Evolutionary conservation across 2,888 invertebrate genomes (phyloP).

Genomic region (Drepana falcataria): DNA sequence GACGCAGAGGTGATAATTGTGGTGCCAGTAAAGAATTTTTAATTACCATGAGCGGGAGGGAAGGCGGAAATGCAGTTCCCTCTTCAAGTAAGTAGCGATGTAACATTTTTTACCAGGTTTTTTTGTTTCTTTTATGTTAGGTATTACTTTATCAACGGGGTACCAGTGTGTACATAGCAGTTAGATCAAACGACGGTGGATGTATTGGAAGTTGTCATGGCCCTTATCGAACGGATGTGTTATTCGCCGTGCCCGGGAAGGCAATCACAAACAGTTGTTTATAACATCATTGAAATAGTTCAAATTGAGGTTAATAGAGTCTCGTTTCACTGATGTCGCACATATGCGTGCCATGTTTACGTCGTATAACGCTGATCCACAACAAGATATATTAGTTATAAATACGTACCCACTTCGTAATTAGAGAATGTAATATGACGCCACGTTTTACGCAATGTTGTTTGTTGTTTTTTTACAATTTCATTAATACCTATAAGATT

Average conservation of each 20-base stretch:
- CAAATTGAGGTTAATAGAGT: conserved; percentile 74
- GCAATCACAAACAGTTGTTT: conserved; percentile 64
- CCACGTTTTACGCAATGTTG: conserved; percentile 33
- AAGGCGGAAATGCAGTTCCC: conserved; percentile 77
- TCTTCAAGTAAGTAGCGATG: conserved; percentile 68
- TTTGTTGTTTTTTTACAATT: conserved; percentile 9
- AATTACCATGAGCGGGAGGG: conserved; percentile 74
- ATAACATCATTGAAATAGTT: conserved; percentile 68
- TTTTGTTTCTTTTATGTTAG: conserved; percentile 20
- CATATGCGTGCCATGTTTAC: conserved; percentile 74
- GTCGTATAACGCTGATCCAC: conserved; percentile 55
- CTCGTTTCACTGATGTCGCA: conserved; percentile 68
- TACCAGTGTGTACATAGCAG: conserved; percentile 21
- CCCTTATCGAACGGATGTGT: conserved; percentile 67
- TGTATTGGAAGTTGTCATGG: conserved; percentile 44
- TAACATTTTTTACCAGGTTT: conserved; percentile 18
- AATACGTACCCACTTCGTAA: conserved; percentile 45
- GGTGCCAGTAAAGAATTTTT: conserved; percentile 59
- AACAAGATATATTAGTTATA: conserved; percentile 54
- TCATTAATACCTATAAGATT: neutral
- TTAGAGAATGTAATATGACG: conserved; percentile 38
- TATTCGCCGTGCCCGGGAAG: conserved; percentile 53
- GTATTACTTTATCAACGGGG: conserved; percentile 20
- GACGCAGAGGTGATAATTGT: conserved; percentile 69
- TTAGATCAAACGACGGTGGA: conserved; percentile 34